Evolutionary conservation across 2,113 vertebrate species (phyloP).

Genomic region (Ailuropoda melanoleuca): DNA sequence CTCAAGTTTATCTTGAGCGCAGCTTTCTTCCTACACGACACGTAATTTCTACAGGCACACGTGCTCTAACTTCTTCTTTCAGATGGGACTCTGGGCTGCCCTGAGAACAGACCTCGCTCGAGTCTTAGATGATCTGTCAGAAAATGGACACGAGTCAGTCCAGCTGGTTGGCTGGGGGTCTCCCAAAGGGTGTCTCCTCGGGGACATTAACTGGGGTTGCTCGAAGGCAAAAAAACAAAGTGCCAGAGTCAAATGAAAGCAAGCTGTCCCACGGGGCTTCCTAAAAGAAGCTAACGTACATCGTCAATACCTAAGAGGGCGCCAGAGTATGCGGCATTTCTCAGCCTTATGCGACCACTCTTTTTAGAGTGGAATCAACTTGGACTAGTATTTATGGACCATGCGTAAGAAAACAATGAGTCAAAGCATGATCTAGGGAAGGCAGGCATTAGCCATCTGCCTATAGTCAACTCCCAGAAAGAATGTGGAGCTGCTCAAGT

Average conservation of each 20-base stretch:
- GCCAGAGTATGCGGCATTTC: not conserved
- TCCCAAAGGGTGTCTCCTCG: not conserved
- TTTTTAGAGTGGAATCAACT: not conserved
- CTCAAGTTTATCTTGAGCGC: constrained; percentile 1
- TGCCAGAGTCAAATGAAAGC: not conserved
- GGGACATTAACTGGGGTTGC: not conserved
- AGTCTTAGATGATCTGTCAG: not conserved
- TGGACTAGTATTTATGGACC: not conserved
- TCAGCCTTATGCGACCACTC: not conserved
- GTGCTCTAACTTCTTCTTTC: constrained; percentile 39
- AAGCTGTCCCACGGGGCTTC: not conserved
- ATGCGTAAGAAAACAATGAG: not conserved
- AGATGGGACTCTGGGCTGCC: not conserved
- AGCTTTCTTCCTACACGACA: constrained; percentile 58
- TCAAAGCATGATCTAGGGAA: not conserved
- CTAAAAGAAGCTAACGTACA: not conserved
- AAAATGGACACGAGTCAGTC: not conserved
- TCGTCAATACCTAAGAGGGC: not conserved
- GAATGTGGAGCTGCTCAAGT: not conserved
- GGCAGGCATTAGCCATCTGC: not conserved
- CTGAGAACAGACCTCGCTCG: not conserved
- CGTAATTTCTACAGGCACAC: not conserved
- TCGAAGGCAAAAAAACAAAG: not conserved
- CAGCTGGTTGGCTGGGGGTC: not conserved
- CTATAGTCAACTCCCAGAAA: not conserved